Evolutionary conservation across 2,797 vertebrate genomes (phyloP), one percentile per base, ranked within the genome.

Genomic region (Cryptoprocta ferox): DNA sequence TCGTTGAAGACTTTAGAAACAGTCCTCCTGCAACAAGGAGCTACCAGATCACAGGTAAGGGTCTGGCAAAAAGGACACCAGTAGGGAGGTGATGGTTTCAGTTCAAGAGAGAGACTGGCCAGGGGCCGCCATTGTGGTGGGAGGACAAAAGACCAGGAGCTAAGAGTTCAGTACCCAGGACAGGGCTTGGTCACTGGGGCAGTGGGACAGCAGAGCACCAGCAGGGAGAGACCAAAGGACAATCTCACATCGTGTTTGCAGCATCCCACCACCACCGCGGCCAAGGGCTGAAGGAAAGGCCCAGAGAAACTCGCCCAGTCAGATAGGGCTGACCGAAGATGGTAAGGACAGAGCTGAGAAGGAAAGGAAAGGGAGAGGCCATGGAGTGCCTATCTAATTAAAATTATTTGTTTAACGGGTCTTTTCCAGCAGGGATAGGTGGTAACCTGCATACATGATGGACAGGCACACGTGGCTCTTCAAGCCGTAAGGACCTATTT

Each of bases 391-490:
- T 42, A 45, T 53, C 73, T 95, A 89, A 83, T 30, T 82, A 84
- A 78, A 89, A 87, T 59, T 63, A 79, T 80, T 59, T 93, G 81
- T 84, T 79, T 90, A 95, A 95, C n/a, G 32, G 79, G 63, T 76
- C 63, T 84, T 80, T 73, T n/a, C 48, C 66, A 73, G 83, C 48
- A 80, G 90, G 37, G 65, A 91, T 39, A 53, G 68, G 92, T 86
- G 83, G 35, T 14, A 91, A 91, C 90, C 94, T 79, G 28, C 35
- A 89, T 14, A 48, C 26, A 50, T 59, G 68, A 93, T 28, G 70
- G 95, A 86, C 83, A 89, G 63, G 50, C 70, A 94, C 78, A 78
- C 84, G 70, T 63, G 79, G 87, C 56, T 95, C 92, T 86, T 80
- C 83, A 95, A 59, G 75, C 65, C 11, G 0, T 83, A 94, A 96